Conservation (phyloP, 2,113 vertebrate genomes). For the Cathartes aura region DNA sequence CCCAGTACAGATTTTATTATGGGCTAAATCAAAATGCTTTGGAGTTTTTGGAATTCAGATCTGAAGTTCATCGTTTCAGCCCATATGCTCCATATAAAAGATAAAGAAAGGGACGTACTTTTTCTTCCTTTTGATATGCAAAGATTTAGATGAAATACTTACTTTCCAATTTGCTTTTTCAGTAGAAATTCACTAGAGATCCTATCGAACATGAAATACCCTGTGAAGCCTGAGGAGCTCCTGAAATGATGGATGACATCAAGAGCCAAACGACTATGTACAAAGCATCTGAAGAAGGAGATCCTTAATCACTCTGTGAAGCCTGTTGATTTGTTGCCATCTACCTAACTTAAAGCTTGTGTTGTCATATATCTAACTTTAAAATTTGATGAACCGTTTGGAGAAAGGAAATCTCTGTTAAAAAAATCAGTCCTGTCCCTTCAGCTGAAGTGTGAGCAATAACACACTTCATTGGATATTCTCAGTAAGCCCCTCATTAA, state of each 20-base stretch:
- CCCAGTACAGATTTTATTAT: neutral
- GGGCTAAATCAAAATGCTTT: constrained; percentile 7
- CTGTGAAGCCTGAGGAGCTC: neutral
- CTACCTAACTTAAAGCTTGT: neutral
- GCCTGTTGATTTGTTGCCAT: constrained; percentile 23
- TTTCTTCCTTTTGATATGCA: constrained; percentile 40
- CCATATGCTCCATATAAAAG: constrained; percentile 18
- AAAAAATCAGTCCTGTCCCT: neutral
- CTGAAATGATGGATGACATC: neutral
- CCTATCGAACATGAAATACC: neutral
- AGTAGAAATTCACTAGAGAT: neutral
- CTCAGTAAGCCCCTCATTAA: neutral
- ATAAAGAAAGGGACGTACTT: constrained; percentile 22
- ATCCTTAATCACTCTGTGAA: neutral
- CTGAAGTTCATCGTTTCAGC: neutral
- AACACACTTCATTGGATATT: neutral
- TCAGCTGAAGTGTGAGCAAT: neutral
- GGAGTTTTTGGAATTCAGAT: constrained; percentile 22
- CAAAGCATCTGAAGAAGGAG: neutral
- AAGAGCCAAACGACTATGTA: neutral
- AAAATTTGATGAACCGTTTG: neutral
- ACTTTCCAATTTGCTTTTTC: constrained; percentile 21
- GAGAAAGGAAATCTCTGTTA: neutral
- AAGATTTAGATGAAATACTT: constrained; percentile 35
- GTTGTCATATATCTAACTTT: neutral